These are phyloP conservation scores for Schizopygopsis malacanthus DNA, from an alignment of 2,797 vertebrate species.

Conservation along the genomic window DNA sequence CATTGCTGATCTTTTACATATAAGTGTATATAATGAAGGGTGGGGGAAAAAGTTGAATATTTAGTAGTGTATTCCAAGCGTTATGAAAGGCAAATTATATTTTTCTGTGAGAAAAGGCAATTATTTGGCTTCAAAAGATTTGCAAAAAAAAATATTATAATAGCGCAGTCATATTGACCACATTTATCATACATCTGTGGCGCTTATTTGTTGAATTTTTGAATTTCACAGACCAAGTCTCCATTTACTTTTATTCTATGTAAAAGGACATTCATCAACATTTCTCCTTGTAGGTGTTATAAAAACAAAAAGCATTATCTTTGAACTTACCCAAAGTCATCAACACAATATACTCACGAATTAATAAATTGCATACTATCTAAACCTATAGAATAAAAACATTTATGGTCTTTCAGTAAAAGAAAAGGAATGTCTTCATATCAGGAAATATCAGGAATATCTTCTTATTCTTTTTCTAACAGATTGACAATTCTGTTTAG, in stretches of 20 bases:
- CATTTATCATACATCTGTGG: too few species aligned
- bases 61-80: neutral
- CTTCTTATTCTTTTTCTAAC: slow-evolving; percentile 22
- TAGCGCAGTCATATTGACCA: too few species aligned
- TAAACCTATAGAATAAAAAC: neutral
- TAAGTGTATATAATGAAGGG: neutral
- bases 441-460: slow-evolving; percentile 1
- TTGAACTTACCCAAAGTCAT: slow-evolving; percentile 4
- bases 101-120: neutral
- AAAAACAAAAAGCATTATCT: neutral
- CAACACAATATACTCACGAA: neutral
- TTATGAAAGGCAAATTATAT: neutral
- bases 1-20: neutral
- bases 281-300: too few species aligned
- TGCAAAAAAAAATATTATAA: too few species aligned
- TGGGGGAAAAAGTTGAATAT: neutral
- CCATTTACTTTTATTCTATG: neutral
- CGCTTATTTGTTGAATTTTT: neutral
- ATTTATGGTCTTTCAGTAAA: neutral
- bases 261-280: neutral
- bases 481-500: neutral
- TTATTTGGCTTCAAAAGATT: neutral
- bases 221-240: neutral
- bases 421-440: neutral
- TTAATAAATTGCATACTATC: neutral